These are phyloP conservation scores for Leuciscus idus DNA, from an alignment of 2,113 vertebrate genomes.

Conservation along the genomic window DNA sequence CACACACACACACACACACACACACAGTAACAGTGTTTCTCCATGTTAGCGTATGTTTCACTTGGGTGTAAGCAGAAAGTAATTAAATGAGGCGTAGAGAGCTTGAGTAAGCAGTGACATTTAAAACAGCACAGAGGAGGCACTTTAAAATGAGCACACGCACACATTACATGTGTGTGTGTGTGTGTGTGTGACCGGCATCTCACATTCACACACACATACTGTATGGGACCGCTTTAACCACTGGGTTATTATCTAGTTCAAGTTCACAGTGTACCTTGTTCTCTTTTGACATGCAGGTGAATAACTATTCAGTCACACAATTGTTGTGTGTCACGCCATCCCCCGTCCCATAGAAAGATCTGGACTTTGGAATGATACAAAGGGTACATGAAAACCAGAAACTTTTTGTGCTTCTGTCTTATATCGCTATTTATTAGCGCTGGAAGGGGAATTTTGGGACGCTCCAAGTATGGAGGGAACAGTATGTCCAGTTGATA, in stretches of 20 bases:
- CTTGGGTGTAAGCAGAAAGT: neutral
- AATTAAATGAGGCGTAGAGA: neutral
- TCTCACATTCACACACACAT: neutral
- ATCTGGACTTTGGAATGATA: neutral
- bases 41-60: neutral
- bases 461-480: constrained; percentile 22
- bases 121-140: constrained; percentile 7
- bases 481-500: constrained; percentile 52
- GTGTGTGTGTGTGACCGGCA: neutral
- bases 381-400: neutral
- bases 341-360: constrained; percentile 5
- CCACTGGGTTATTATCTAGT: neutral
- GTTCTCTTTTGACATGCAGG: constrained; percentile 18
- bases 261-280: neutral
- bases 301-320: constrained; percentile 28
- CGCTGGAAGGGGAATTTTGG: neutral
- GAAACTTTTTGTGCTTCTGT: constrained; percentile 14
- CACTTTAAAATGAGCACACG: neutral
- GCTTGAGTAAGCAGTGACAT: constrained; percentile 15
- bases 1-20: too few species aligned
- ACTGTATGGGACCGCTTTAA: neutral
- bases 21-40: neutral
- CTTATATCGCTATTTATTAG: constrained; percentile 12
- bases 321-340: neutral
- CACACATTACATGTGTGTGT: neutral